Conservation (phyloP, 2,113 vertebrate species). For the Sciurus niger region DNA sequence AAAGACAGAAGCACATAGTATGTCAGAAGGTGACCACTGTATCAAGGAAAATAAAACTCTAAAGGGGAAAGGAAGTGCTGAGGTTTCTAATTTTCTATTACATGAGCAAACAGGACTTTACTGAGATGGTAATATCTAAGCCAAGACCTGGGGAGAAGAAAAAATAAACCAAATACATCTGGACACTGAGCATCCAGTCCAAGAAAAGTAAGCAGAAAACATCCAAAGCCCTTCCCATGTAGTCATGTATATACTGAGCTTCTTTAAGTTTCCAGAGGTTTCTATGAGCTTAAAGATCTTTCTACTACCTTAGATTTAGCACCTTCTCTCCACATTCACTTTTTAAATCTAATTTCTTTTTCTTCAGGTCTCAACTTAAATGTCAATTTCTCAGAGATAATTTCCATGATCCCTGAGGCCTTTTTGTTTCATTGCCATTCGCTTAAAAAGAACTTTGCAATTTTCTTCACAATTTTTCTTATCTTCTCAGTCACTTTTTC, state of each 20-base stretch:
- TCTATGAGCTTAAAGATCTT: background rate
- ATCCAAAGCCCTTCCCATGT: fast-evolving
- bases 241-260: background rate
- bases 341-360: background rate
- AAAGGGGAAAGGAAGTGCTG: background rate
- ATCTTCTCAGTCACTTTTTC: background rate
- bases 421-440: background rate
- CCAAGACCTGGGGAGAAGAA: background rate
- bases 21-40: background rate
- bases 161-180: background rate
- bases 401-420: background rate
- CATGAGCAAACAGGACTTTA: background rate
- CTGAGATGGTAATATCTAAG: background rate
- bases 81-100: background rate
- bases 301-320: slow-evolving; percentile 5
- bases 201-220: background rate
- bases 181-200: background rate
- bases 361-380: background rate
- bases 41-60: background rate
- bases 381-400: background rate
- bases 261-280: background rate
- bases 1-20: background rate
- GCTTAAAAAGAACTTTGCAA: background rate
- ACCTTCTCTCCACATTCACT: background rate
- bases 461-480: background rate